Evolutionary conservation across 2,888 invertebrate species (phyloP), one percentile per base, ranked within the genome.

Genomic region (Malthinus seriepunctatus): DNA sequence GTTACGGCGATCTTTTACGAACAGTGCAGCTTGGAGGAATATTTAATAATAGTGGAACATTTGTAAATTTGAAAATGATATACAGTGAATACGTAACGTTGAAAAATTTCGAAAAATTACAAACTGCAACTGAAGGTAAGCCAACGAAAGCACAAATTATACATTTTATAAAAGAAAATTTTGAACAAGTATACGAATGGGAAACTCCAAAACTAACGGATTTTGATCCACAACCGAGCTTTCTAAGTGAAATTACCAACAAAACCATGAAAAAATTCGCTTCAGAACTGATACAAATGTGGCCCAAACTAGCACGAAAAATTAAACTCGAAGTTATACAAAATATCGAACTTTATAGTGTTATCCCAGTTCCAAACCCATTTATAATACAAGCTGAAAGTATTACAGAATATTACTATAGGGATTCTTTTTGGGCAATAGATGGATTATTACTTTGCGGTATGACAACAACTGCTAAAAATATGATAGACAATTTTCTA

Each of bases 381-480:
- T 88, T 88, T 62, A 84, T 89, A 34, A 85, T 84, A 66, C 91
- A 84, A 11, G 86, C 91, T 65, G 84, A 93, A 63, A 70, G 93
- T 74, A 84, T 93, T 80, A 78, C 81, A 69, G 90, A 89, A 72
- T 81, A 88, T 51, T 93, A 93, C 75, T 93, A 93, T 73, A 93
- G 93, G 93, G 93, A 94, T 71, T 87, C 92, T 0, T 93, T 88
- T 74, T 94, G 93, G 92, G 90, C 91, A 49, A 82, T 93, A 39
- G 87, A 89, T 73, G 93, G 93, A 0, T 79, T 93, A 3, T 79
- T 94, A 0, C 80, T 88, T 5, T 89, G 89, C 58, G 90, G 87
- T 61, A 93, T 94, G 93, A 73, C 81, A 6, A 78, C 82, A 2
- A 92, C 92, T 0, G 90, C 84, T 0, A 81, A 79, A 75, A 90